Conservation (phyloP, 2,888 invertebrate species). For the Rotaria socialis region DNA sequence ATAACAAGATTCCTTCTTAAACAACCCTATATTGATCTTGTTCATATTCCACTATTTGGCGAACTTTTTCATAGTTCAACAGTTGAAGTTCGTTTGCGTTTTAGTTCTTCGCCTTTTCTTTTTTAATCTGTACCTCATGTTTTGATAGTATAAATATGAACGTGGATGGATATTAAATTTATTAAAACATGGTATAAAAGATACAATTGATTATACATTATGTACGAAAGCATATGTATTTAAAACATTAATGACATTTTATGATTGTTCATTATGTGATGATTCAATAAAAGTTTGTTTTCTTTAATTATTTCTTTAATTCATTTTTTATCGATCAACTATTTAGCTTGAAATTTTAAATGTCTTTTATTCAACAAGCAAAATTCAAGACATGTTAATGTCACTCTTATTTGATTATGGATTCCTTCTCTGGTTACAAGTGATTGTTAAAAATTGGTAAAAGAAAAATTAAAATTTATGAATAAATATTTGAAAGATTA, state of each 20-base stretch:
- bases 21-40: not conserved
- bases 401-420: not conserved
- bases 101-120: not conserved
- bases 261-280: conserved; percentile 25
- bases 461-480: no score
- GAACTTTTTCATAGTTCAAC: not conserved
- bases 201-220: conserved; percentile 12
- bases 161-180: conserved; percentile 19
- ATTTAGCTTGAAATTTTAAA: not conserved
- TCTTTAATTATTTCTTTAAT: not conserved
- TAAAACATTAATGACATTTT: conserved; percentile 26
- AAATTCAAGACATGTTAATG: not conserved
- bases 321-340: not conserved
- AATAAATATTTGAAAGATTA: no score
- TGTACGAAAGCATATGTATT: conserved; percentile 4
- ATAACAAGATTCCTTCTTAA: not conserved
- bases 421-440: conserved; percentile 8
- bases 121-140: not conserved
- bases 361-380: not conserved
- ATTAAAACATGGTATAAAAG: conserved; percentile 12
- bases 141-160: not conserved
- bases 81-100: not conserved
- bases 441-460: not conserved
- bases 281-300: not conserved
- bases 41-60: not conserved